phyloP scores from a whole-genome alignment of 2,888 invertebrate species.

The Sarcophaga caerulescens region DNA sequence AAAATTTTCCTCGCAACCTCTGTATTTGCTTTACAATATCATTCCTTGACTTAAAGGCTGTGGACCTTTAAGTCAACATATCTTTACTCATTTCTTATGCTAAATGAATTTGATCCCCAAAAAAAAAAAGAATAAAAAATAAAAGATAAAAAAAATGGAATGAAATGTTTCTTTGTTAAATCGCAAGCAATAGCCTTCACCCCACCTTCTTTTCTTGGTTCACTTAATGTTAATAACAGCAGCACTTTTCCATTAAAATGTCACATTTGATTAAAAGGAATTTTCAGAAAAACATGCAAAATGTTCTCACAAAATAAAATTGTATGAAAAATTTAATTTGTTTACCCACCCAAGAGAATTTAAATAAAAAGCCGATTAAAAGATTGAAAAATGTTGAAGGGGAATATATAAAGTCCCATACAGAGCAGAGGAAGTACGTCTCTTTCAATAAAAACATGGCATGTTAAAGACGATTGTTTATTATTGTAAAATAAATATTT shows the following conservation, averaged over 20 bases:
- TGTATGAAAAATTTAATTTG: not conserved
- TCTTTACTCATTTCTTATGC: no score
- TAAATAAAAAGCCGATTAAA: constrained; percentile 9
- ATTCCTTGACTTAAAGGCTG: no score
- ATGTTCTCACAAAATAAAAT: no score
- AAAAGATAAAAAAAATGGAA: not conserved
- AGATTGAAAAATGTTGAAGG: not conserved
- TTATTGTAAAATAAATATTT: no score
- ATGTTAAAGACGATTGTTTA: no score
- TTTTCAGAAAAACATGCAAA: not conserved
- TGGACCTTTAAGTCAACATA: no score
- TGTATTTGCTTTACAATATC: no score
- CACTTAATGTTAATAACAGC: not conserved
- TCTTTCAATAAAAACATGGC: no score
- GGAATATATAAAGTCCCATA: not conserved
- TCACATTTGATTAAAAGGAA: constrained; percentile 5
- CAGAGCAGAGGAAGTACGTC: no score
- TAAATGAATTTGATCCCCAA: no score
- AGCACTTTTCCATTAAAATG: constrained; percentile 23
- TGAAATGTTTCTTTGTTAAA: not conserved
- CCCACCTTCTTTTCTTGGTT: not conserved
- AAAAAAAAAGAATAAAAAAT: no score
- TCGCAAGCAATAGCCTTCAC: not conserved
- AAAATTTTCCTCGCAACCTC: no score
- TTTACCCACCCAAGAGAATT: not conserved